phyloP scores from a whole-genome alignment of 1,140 invertebrate genomes.

The Augochlora pura region DNA sequence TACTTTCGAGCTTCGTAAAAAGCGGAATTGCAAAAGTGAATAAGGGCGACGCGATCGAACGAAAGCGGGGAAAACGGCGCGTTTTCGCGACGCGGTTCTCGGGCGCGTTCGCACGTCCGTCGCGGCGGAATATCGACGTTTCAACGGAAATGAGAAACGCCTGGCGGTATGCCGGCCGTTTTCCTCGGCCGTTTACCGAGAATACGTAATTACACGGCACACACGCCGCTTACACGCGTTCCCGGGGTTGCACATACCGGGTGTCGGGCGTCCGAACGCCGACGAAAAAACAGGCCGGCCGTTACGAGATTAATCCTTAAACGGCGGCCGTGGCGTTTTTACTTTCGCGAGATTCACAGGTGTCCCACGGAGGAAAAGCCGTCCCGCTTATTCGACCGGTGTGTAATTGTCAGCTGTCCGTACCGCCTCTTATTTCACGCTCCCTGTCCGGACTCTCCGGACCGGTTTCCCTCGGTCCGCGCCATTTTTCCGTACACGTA shows the following conservation, averaged over 20 bases:
- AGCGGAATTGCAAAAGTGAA: too few species aligned
- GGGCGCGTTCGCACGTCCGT: background rate
- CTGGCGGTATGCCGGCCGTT: conserved; percentile 32
- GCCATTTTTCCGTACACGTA: background rate
- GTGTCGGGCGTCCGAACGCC: conserved; percentile 16
- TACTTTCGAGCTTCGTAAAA: too few species aligned
- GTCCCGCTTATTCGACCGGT: conserved; percentile 26
- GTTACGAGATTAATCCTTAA: conserved; percentile 47
- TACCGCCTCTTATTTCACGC: conserved; percentile 12
- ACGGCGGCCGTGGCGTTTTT: conserved; percentile 37
- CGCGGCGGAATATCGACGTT: conserved; percentile 38
- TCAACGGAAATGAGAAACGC: conserved; percentile 48
- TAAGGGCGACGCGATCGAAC: too few species aligned
- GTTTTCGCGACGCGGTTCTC: too few species aligned
- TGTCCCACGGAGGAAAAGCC: conserved; percentile 31
- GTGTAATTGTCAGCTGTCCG: conserved; percentile 40
- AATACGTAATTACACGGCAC: conserved; percentile 49
- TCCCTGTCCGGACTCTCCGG: background rate
- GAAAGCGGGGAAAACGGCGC: too few species aligned
- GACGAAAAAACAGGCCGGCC: conserved; percentile 31
- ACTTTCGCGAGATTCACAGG: conserved; percentile 47
- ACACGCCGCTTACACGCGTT: conserved; percentile 37
- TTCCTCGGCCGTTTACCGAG: conserved; percentile 39
- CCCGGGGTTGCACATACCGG: conserved; percentile 20
- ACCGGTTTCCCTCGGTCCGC: background rate